phyloP scores from a whole-genome alignment of 2,113 vertebrate genomes.

The Melanostigma gelatinosum region DNA sequence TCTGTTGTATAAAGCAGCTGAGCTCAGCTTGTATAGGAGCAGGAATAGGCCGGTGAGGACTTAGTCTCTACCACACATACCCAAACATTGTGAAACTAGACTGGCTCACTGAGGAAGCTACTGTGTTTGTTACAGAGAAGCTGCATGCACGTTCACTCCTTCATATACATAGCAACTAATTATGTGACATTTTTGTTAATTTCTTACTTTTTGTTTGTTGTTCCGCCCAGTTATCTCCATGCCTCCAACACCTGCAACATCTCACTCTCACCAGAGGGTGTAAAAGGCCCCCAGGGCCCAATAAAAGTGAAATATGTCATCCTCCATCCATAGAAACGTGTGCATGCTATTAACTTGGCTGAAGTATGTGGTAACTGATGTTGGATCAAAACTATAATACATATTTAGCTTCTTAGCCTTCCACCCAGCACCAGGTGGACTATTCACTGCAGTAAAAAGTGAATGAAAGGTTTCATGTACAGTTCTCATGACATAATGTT shows the following conservation, averaged over 20 bases:
- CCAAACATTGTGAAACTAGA: constrained; percentile 33
- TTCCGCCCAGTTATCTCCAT: background rate
- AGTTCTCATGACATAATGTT: background rate
- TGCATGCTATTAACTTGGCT: background rate
- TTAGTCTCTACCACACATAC: constrained; percentile 60
- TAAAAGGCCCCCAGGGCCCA: background rate
- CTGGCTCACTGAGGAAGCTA: constrained; percentile 2
- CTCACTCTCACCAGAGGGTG: background rate
- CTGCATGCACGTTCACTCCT: constrained; percentile 31
- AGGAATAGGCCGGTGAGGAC: constrained; percentile 61
- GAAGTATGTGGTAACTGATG: background rate
- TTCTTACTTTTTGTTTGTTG: background rate
- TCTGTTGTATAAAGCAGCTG: constrained; percentile 74
- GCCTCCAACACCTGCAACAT: background rate
- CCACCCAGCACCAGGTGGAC: background rate
- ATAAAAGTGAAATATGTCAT: background rate
- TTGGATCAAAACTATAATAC: background rate
- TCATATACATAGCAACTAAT: background rate
- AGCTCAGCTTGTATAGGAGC: constrained; percentile 65
- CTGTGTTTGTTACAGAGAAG: constrained; percentile 14
- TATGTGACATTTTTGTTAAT: background rate
- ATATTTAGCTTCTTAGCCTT: background rate
- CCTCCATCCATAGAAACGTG: background rate
- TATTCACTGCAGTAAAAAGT: background rate
- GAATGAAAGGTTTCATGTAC: background rate